Evolutionary conservation across 1,140 invertebrate species (phyloP).

Genomic region (Calephelis virginiensis): DNA sequence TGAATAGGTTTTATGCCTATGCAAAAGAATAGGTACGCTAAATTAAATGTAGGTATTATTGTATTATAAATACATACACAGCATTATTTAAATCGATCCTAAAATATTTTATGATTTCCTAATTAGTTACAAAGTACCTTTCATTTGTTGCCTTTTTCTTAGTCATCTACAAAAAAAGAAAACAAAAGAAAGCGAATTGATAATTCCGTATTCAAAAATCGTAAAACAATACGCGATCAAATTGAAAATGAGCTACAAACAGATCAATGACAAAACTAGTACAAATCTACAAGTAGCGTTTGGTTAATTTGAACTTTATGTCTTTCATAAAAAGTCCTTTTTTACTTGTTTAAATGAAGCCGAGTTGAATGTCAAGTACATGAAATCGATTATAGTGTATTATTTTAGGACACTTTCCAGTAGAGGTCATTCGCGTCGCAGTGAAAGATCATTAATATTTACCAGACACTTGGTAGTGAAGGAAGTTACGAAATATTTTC

Average conservation of each 20-base stretch:
- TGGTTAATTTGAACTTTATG: conserved; percentile 38
- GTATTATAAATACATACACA: no score
- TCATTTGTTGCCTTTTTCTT: no score
- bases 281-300: conserved; percentile 25
- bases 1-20: no score
- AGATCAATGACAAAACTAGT: conserved; percentile 39
- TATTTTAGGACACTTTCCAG: conserved; percentile 68
- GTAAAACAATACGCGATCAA: conserved; percentile 48
- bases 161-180: not conserved
- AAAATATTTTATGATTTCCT: no score
- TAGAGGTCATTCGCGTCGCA: conserved; percentile 41
- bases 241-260: conserved; percentile 54
- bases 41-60: no score
- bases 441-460: conserved; percentile 56
- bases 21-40: no score
- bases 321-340: conserved; percentile 22
- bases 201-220: conserved; percentile 46
- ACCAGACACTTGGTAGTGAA: not conserved
- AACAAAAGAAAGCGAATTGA: conserved; percentile 32
- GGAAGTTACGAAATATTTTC: not conserved
- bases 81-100: no score
- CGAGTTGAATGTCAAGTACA: conserved; percentile 69
- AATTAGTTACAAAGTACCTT: no score
- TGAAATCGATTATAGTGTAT: conserved; percentile 62
- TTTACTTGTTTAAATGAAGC: conserved; percentile 34